Evolutionary conservation across 2,888 invertebrate species (phyloP), one percentile per base, ranked within the genome.

Genomic region (Celastrina argiolus): DNA sequence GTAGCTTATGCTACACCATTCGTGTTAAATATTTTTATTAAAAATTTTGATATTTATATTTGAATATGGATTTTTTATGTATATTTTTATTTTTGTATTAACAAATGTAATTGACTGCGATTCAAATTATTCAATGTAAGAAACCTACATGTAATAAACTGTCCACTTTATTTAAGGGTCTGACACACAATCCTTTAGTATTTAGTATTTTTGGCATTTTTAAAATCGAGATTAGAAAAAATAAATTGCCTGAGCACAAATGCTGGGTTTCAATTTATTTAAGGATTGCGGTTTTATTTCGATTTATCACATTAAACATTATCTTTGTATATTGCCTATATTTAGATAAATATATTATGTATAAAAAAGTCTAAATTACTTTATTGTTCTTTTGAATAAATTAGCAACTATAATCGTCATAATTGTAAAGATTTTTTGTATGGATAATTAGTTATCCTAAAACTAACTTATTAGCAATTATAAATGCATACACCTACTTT

Each of bases 301-400:
- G 22, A 3, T 22, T 14, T 26, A 51, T 22, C 0, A 6, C 12
- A 26, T 22, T 4, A 4, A 1, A 31, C 31, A 31, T 51, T 51
- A 51, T 51, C 26, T 1, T 51, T 14, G 22, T 26, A 45, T 2
- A 10, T 16, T 12, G 22, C 26, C 51, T 51, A 51, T 51, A 26
- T 45, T 45, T 51, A 51, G 1, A 6, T 6, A 31, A 26, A 51
- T 12, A 22, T 51, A 51, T 51, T 12, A 36, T 36, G 10, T 5
- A 22, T 14, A 22, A 22, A 51, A 51, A 51, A 51, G 22, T 12
- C 10, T 22, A 51, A 51, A 51, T 26, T 51, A 14, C 18, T 22
- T 26, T 51, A 51, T 51, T 51, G 14, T 51, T 51, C 51, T 51
- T 51, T 22, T 51, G 51, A 51, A 51, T 45, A 45, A 45, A 51